Evolutionary conservation across 2,888 invertebrate species (phyloP).

Genomic region (Ectemnius continuus): DNA sequence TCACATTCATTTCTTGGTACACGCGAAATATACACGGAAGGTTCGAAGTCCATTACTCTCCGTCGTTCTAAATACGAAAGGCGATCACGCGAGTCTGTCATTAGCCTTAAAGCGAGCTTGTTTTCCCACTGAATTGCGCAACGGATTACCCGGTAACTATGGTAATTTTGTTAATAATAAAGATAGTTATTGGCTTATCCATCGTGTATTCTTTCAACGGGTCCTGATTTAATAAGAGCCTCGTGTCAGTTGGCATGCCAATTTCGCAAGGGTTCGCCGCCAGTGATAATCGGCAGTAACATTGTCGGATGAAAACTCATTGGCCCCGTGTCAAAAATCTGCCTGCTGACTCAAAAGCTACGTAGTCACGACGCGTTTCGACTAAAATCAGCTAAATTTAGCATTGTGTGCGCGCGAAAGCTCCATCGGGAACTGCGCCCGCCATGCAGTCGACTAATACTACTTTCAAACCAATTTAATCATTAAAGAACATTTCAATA

Average conservation of each 20-base stretch:
- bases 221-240: neutral
- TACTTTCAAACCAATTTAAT: too few species aligned
- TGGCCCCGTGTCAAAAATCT: slow-evolving; percentile 56
- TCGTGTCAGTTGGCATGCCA: neutral
- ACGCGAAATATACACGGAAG: neutral
- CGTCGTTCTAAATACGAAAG: neutral
- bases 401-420: slow-evolving; percentile 39
- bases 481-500: too few species aligned
- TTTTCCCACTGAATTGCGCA: neutral
- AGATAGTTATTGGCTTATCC: neutral
- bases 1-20: slow-evolving; percentile 4
- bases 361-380: slow-evolving; percentile 33
- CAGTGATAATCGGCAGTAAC: slow-evolving; percentile 20
- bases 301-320: slow-evolving; percentile 36
- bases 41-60: slow-evolving; percentile 24
- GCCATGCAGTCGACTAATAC: too few species aligned
- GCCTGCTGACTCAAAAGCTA: slow-evolving; percentile 56
- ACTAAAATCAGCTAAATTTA: slow-evolving; percentile 57
- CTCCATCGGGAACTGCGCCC: slow-evolving; percentile 10
- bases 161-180: neutral
- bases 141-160: neutral
- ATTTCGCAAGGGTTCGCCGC: slow-evolving; percentile 1
- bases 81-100: slow-evolving; percentile 35
- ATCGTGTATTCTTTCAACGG: too few species aligned
- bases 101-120: neutral